Percentiles rank a stretch among this genome's conserved stretches.
Evolutionary conservation across 2,113 vertebrate genomes (phyloP).

Genomic region (Myrmecobius fasciatus): DNA sequence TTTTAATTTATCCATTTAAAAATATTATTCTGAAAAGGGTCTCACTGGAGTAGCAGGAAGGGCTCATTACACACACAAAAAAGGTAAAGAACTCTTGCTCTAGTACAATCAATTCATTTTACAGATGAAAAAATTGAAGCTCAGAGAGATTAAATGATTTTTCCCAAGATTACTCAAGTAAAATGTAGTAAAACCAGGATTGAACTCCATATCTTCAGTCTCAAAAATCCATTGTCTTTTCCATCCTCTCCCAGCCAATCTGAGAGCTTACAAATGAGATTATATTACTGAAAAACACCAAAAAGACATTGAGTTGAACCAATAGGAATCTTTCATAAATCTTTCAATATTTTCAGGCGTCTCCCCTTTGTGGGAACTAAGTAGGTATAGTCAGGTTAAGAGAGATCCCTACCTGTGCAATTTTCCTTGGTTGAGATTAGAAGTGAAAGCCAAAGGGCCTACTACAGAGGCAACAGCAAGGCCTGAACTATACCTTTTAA

Average conservation of each 20-base stretch:
- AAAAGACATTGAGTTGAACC: not conserved
- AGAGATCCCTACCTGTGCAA: not conserved
- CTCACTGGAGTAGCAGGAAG: not conserved
- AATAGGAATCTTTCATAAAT: not conserved
- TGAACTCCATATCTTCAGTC: not conserved
- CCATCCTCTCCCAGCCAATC: not conserved
- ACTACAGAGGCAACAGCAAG: not conserved
- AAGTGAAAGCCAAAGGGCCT: conserved; percentile 21
- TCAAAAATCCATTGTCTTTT: not conserved
- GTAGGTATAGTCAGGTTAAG: not conserved
- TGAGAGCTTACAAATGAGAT: not conserved
- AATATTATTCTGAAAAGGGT: not conserved
- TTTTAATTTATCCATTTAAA: not conserved
- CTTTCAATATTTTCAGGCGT: not conserved
- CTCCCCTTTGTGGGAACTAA: not conserved
- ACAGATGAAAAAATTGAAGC: not conserved
- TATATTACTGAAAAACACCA: too few relatives aligned
- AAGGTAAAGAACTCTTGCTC: not conserved
- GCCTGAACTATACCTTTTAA: not conserved
- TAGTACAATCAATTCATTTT: not conserved
- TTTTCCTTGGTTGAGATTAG: not conserved
- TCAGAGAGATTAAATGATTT: not conserved
- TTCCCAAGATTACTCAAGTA: not conserved
- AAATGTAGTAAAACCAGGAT: not conserved
- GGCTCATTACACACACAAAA: not conserved